phyloP scores from a whole-genome alignment of 2,113 vertebrate species.

The Argyrosomus japonicus region DNA sequence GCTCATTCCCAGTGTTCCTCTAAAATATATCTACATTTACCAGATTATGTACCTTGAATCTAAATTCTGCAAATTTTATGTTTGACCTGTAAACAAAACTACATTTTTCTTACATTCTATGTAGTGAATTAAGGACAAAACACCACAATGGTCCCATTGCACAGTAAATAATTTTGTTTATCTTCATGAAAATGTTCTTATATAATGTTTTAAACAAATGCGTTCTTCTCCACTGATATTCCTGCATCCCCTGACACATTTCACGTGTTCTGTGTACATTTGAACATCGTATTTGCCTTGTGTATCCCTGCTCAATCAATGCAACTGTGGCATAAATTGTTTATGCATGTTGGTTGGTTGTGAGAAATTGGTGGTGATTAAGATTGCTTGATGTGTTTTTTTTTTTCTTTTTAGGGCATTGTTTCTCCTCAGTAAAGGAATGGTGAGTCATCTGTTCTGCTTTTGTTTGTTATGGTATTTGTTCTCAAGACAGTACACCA shows the following conservation, averaged over 20 bases:
- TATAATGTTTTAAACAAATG: background rate
- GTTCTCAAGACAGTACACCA: background rate
- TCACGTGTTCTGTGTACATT: background rate
- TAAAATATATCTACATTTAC: background rate
- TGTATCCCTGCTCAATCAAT: background rate
- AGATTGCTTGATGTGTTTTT: conserved; percentile 9
- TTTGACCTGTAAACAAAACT: background rate
- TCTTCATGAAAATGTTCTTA: background rate
- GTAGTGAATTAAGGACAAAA: background rate
- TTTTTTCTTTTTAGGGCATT: conserved; percentile 87
- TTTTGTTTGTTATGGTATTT: background rate
- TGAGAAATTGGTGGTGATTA: background rate
- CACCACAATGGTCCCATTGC: too few species aligned
- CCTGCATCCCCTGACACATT: background rate
- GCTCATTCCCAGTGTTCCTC: background rate
- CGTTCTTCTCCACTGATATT: background rate
- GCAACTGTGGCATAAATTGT: background rate
- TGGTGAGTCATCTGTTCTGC: conserved; percentile 87
- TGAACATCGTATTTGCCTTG: too few species aligned
- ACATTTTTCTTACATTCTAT: background rate
- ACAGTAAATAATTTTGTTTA: background rate
- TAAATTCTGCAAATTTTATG: background rate
- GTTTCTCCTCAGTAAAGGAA: conserved; percentile 98
- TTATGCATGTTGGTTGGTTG: background rate
- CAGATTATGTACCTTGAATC: background rate